Evolutionary conservation across 2,888 invertebrate genomes (phyloP).

Genomic region (Spilosoma lubricipeda): DNA sequence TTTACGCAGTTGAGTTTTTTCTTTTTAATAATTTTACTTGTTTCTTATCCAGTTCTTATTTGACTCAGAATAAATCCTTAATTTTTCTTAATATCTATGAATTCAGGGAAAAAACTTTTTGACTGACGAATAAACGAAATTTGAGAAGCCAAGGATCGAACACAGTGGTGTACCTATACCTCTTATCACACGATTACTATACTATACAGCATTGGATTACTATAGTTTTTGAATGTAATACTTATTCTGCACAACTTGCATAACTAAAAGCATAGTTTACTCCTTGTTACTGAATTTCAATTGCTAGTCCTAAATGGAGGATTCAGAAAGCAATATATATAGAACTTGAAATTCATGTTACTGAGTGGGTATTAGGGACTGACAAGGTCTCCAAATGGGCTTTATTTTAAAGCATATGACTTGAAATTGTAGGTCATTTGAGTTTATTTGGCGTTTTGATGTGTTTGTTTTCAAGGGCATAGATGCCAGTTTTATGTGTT

Average conservation of each 20-base stretch:
- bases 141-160: too few species aligned
- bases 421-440: neutral
- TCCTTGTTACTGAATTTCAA: slow-evolving; percentile 43
- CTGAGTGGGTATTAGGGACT: slow-evolving; percentile 23
- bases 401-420: slow-evolving; percentile 27
- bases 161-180: too few species aligned
- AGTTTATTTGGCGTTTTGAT: slow-evolving; percentile 5
- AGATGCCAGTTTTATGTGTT: neutral
- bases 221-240: neutral
- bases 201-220: too few species aligned
- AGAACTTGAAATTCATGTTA: slow-evolving; percentile 46
- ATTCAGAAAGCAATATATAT: slow-evolving; percentile 42
- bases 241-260: slow-evolving; percentile 12
- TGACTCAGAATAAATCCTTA: neutral
- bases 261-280: slow-evolving; percentile 46
- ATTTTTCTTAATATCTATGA: neutral
- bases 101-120: too few species aligned
- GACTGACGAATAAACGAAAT: too few species aligned
- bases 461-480: neutral
- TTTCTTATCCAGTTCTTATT: neutral
- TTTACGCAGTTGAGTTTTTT: too few species aligned
- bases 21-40: too few species aligned
- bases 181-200: too few species aligned
- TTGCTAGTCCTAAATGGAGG: slow-evolving; percentile 40
- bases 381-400: slow-evolving; percentile 27